Conservation (phyloP, 2,888 invertebrate species). For the Zygaena filipendulae region DNA sequence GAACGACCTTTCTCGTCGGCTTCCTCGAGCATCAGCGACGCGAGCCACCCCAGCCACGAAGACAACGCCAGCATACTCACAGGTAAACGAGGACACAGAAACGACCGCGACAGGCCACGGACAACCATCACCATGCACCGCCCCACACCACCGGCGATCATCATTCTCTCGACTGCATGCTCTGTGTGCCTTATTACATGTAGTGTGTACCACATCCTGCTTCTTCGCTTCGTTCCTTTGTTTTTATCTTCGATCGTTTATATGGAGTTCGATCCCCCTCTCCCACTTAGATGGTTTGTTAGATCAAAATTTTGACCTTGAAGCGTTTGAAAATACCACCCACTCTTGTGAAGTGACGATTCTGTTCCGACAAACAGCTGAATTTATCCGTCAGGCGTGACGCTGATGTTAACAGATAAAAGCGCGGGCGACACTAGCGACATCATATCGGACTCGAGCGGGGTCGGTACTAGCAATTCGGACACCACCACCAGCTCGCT, state of each 20-base stretch:
- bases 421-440: slow-evolving; percentile 91
- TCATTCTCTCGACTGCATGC: slow-evolving; percentile 29
- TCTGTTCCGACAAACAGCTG: too few species aligned
- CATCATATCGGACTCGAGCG: slow-evolving; percentile 92
- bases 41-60: slow-evolving; percentile 75
- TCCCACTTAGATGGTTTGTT: slow-evolving; percentile 10
- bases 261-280: slow-evolving; percentile 10
- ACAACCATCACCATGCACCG: slow-evolving; percentile 66
- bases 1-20: slow-evolving; percentile 92
- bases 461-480: slow-evolving; percentile 89
- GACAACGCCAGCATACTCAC: slow-evolving; percentile 88
- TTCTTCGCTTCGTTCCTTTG: slow-evolving; percentile 47
- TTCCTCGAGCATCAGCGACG: slow-evolving; percentile 86
- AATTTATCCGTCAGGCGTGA: slow-evolving; percentile 25
- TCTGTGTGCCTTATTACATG: slow-evolving; percentile 49
- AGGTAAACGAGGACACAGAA: slow-evolving; percentile 66
- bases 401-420: slow-evolving; percentile 77
- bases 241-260: slow-evolving; percentile 16
- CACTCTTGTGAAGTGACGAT: too few species aligned
- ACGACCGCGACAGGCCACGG: slow-evolving; percentile 11
- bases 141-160: slow-evolving; percentile 28
- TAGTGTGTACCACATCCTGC: slow-evolving; percentile 32
- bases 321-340: too few species aligned
- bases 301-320: slow-evolving; percentile 4
- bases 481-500: slow-evolving; percentile 84